These are phyloP conservation scores for Pachliopta kotzebuea DNA, from an alignment of 2,888 invertebrate genomes.

Conservation along the genomic window DNA sequence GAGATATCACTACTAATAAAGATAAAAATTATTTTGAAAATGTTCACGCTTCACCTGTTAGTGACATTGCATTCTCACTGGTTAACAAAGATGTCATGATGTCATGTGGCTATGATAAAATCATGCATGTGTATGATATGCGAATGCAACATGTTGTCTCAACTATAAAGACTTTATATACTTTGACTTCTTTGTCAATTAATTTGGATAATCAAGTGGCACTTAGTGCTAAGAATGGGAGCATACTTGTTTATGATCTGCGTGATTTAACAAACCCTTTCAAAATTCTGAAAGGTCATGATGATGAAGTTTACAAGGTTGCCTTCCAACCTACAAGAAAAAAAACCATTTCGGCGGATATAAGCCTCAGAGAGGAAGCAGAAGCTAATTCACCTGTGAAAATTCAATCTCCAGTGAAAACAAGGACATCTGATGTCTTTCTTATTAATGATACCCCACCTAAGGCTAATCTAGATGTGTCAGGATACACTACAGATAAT, in stretches of 20 bases:
- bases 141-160: slow-evolving; percentile 69
- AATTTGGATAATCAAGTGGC: slow-evolving; percentile 74
- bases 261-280: slow-evolving; percentile 72
- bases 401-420: slow-evolving; percentile 48
- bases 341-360: slow-evolving; percentile 55
- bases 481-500: slow-evolving; percentile 46
- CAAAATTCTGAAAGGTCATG: slow-evolving; percentile 72
- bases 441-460: slow-evolving; percentile 64
- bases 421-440: slow-evolving; percentile 64
- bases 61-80: slow-evolving; percentile 78
- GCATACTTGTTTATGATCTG: slow-evolving; percentile 76
- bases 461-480: slow-evolving; percentile 44
- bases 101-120: slow-evolving; percentile 79
- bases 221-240: slow-evolving; percentile 78
- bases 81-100: slow-evolving; percentile 78
- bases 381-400: slow-evolving; percentile 51
- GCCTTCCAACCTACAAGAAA: slow-evolving; percentile 67
- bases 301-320: slow-evolving; percentile 68
- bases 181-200: slow-evolving; percentile 64
- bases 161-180: slow-evolving; percentile 60
- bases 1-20: slow-evolving; percentile 69
- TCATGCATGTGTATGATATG: slow-evolving; percentile 80
- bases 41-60: slow-evolving; percentile 80
- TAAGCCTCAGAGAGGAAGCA: slow-evolving; percentile 66
- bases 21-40: slow-evolving; percentile 71